Evolutionary conservation across 1,140 invertebrate genomes (phyloP).

Genomic region (Drosophila oshimai): DNA sequence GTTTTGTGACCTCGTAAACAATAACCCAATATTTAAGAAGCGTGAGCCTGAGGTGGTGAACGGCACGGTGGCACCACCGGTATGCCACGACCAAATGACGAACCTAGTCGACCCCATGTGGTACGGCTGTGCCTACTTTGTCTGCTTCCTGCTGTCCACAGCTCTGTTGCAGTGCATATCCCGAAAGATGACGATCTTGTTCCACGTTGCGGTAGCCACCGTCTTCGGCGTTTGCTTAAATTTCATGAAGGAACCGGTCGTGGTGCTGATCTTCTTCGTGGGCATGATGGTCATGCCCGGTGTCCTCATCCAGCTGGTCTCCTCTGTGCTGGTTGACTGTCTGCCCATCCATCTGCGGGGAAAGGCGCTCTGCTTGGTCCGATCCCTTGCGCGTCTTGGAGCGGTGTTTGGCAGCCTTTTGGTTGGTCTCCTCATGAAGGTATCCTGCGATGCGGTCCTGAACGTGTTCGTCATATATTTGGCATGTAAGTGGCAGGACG

Average conservation of each 20-base stretch:
- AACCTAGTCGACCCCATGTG: slow-evolving; percentile 11
- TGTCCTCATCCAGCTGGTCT: background rate
- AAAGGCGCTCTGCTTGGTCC: slow-evolving; percentile 1
- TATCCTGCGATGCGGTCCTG: background rate
- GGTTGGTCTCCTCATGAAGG: slow-evolving; percentile 2
- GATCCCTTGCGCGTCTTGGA: slow-evolving; percentile 1
- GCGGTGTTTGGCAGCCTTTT: background rate
- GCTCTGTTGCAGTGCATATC: background rate
- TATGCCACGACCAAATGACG: background rate
- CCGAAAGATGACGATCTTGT: background rate
- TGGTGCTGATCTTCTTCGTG: slow-evolving; percentile 2
- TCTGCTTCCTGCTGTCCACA: background rate
- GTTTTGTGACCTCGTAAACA: background rate
- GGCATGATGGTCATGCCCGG: background rate
- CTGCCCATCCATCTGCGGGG: slow-evolving; percentile 13
- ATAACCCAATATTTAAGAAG: background rate
- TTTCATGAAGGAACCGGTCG: background rate
- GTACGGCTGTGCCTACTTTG: background rate
- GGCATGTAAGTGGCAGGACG: background rate
- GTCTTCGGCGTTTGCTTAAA: background rate
- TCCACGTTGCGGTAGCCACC: background rate
- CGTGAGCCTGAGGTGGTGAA: background rate
- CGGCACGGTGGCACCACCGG: background rate
- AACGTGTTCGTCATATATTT: slow-evolving; percentile 5
- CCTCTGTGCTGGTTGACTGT: background rate